These are phyloP conservation scores for human DNA, from an alignment of 2,113 vertebrate genomes.

Conservation along the genomic window DNA sequence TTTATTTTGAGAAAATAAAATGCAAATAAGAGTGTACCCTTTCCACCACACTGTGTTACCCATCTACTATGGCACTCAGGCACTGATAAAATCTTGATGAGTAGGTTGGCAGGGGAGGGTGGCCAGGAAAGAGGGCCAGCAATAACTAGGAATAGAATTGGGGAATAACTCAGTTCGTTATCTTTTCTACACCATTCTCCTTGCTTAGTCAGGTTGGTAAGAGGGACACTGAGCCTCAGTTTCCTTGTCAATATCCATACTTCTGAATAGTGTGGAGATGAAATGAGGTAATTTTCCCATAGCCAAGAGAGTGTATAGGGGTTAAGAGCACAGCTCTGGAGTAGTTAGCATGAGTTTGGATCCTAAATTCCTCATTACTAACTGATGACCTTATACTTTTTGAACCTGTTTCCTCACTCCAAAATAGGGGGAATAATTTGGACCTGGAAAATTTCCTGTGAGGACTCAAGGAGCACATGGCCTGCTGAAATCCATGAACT, in stretches of 20 bases:
- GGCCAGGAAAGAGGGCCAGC: background rate
- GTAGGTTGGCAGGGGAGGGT: background rate
- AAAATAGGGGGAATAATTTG: background rate
- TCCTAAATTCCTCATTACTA: background rate
- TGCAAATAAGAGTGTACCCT: background rate
- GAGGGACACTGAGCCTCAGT: background rate
- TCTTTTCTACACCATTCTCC: background rate
- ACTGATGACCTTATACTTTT: background rate
- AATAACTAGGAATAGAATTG: background rate
- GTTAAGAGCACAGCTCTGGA: background rate
- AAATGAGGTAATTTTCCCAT: background rate
- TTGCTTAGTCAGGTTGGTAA: background rate
- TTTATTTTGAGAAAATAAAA: conserved; percentile 1
- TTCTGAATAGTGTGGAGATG: background rate
- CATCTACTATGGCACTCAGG: background rate
- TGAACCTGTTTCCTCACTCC: background rate
- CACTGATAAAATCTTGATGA: background rate
- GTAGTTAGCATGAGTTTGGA: background rate
- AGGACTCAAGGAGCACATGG: background rate
- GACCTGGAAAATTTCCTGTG: background rate
- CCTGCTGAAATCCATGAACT: background rate
- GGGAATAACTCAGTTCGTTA: background rate
- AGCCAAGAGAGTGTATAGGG: fast-evolving
- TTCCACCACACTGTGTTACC: background rate
- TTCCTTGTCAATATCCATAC: background rate